Base-by-base conservation (phyloP, 2,797 vertebrate species). In the Botia kubotai region DNA sequence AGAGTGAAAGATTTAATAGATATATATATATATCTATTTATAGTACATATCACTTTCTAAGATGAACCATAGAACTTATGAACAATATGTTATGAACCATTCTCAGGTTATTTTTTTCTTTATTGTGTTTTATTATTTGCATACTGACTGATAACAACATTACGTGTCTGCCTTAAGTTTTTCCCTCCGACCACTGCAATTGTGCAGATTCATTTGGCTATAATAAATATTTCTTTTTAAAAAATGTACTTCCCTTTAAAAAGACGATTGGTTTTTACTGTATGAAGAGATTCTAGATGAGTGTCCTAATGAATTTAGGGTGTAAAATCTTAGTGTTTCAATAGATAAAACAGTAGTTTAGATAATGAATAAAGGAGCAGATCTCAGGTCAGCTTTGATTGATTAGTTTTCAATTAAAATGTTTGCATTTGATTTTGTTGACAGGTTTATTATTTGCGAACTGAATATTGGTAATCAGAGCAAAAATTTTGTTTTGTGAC, bases 1-100 rank as follows among this genome's bases (percentile, higher is more conserved):
- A 75, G 52, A 78, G 66, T 53, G 55, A 79, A 83, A 78, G 33
- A 69, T 81, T 72, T 72, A 77, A 71, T 74, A 68, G 7, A 78
- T 77, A 29, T 74, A 68, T 12, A 68, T 12, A 29, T 75, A 29
- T 79, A 70, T 79, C 43, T 68, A 77, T 39, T 39, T 66, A 39
- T 33, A 66, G 63, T 66, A 46, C 69, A 46, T 72, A 65, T 72
- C 69, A 72, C 29, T 79, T 78, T 62, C 55, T 78, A 52, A 50
- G 8, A 70, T 39, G 58, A 63, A 29, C 55, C 67, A 63, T 7
- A 39, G 43, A 7, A 33, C 21, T 26, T 36, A 21, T 71, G 19
- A 70, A 79, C 55, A 39, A n/a, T 50, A 52, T 72, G 55, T 72
- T 43, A 26, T 13, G 33, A 29, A 72, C 19, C 60, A 46, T 72